Conservation (phyloP, 2,113 vertebrate species). For the Athene noctua region DNA sequence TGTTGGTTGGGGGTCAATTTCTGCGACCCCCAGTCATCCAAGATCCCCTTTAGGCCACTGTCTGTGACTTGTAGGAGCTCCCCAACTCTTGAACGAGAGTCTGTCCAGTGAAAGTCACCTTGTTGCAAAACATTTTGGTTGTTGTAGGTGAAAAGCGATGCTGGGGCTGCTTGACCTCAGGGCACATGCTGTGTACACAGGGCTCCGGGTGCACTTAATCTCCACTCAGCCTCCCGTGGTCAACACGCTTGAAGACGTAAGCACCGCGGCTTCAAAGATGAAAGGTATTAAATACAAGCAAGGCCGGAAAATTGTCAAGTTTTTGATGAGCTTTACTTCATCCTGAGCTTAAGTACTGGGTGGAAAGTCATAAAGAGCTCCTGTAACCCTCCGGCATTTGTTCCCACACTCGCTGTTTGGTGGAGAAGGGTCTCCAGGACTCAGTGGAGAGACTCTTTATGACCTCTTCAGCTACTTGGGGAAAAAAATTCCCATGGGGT, state of each 20-base stretch:
- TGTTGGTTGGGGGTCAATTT: fast-evolving
- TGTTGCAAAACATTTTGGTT: not conserved
- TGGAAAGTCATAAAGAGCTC: not conserved
- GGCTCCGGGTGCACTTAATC: not conserved
- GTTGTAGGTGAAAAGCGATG: not conserved
- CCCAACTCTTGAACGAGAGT: not conserved
- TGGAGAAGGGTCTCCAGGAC: not conserved
- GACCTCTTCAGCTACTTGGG: not conserved
- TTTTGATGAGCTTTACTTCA: fast-evolving
- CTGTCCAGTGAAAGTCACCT: not conserved
- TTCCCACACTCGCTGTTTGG: not conserved
- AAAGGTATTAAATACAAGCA: not conserved
- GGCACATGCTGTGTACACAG: not conserved
- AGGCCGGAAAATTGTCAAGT: not conserved
- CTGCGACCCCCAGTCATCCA: fast-evolving
- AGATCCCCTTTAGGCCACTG: fast-evolving
- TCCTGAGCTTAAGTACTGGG: not conserved
- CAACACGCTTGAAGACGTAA: not conserved
- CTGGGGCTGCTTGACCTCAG: fast-evolving
- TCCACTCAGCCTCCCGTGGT: not conserved
- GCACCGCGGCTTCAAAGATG: not conserved
- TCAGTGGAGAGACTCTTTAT: not conserved
- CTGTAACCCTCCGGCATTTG: not conserved
- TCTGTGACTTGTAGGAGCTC: fast-evolving
- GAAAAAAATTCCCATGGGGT: not conserved